Percentiles rank a stretch among this genome's conserved stretches.
Conservation (phyloP, 2,113 vertebrate genomes). For the Lampris incognitus region DNA sequence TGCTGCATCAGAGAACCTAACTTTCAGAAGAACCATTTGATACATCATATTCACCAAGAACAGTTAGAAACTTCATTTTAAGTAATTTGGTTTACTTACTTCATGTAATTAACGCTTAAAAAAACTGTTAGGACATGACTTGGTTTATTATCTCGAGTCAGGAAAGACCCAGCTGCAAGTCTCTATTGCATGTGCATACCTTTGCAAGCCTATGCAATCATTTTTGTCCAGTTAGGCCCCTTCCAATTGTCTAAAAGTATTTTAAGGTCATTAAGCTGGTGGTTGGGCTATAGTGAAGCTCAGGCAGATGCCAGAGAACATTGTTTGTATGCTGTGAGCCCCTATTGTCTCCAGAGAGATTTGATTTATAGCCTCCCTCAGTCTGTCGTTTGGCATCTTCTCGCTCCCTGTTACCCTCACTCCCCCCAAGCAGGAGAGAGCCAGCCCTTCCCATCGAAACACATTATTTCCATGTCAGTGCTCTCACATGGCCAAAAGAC, state of each 20-base stretch:
- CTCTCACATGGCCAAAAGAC: slow-evolving; percentile 40
- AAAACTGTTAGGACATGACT: too few species aligned
- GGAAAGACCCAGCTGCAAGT: not conserved
- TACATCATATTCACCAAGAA: too few species aligned
- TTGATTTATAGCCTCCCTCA: slow-evolving; percentile 76
- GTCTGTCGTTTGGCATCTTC: slow-evolving; percentile 74
- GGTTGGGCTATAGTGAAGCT: slow-evolving; percentile 36
- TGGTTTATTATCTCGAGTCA: not conserved
- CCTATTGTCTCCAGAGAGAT: slow-evolving; percentile 70
- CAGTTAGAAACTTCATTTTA: too few species aligned
- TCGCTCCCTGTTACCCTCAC: slow-evolving; percentile 60
- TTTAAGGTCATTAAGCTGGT: slow-evolving; percentile 66
- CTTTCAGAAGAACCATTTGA: too few species aligned
- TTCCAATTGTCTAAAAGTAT: slow-evolving; percentile 27
- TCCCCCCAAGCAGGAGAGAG: slow-evolving; percentile 53
- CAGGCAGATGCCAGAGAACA: slow-evolving; percentile 41
- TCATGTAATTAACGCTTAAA: too few species aligned
- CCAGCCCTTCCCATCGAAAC: slow-evolving; percentile 65
- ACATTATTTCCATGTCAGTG: slow-evolving; percentile 64
- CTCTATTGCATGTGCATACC: slow-evolving; percentile 23
- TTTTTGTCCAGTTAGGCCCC: slow-evolving; percentile 30
- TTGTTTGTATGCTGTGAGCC: slow-evolving; percentile 41
- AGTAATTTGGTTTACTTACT: too few species aligned
- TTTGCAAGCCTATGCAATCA: slow-evolving; percentile 42
- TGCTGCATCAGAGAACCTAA: too few species aligned